Conservation (phyloP, 2,888 invertebrate species). For the Orthonevra nobilis region DNA sequence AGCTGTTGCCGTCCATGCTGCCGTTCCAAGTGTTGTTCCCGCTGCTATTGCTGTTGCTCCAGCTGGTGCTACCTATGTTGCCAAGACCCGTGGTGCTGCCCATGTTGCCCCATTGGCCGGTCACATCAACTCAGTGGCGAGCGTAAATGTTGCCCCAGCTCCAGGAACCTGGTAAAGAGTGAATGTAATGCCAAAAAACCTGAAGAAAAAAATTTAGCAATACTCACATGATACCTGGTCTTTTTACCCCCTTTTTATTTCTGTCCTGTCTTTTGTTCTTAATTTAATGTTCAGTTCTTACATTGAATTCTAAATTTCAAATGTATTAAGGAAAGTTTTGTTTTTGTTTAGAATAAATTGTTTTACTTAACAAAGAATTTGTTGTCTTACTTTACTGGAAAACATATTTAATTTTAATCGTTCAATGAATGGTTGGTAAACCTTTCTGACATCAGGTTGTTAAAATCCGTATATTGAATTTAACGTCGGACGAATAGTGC, state of each 20-base stretch:
- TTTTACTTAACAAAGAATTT: slow-evolving; percentile 4
- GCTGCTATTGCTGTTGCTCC: slow-evolving; percentile 47
- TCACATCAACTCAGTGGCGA: slow-evolving; percentile 78
- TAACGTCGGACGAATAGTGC: too few species aligned
- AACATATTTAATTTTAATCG: too few species aligned
- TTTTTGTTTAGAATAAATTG: slow-evolving; percentile 30
- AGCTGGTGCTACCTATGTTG: slow-evolving; percentile 77
- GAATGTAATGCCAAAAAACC: slow-evolving; percentile 33
- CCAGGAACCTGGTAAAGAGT: slow-evolving; percentile 75
- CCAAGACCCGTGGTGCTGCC: slow-evolving; percentile 79
- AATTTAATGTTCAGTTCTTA: slow-evolving; percentile 32
- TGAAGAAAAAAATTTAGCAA: background rate
- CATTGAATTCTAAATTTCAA: slow-evolving; percentile 17
- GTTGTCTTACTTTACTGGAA: too few species aligned
- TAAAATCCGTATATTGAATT: too few species aligned
- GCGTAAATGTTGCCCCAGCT: slow-evolving; percentile 78
- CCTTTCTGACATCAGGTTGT: too few species aligned
- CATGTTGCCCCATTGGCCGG: slow-evolving; percentile 79
- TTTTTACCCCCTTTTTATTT: slow-evolving; percentile 27
- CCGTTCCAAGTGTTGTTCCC: slow-evolving; percentile 26
- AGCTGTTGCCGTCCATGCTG: slow-evolving; percentile 53
- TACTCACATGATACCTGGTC: slow-evolving; percentile 57
- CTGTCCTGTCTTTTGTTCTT: slow-evolving; percentile 27
- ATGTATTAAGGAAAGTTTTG: slow-evolving; percentile 36
- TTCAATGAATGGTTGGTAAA: too few species aligned